Conservation (phyloP, 1,140 invertebrate genomes). For the Latrodectus geometricus region DNA sequence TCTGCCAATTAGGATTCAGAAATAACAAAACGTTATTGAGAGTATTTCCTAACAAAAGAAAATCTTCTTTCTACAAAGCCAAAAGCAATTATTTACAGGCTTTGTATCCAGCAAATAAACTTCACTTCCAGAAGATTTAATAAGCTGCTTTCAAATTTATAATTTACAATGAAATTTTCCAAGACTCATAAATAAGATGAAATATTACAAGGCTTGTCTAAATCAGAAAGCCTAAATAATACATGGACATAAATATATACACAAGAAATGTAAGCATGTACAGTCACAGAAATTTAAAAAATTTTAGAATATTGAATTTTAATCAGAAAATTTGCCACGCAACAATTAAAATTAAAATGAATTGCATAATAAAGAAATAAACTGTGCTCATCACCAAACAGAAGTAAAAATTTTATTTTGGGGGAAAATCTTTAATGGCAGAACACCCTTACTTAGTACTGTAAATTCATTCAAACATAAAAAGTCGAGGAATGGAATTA, state of each 20-base stretch:
- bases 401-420: conserved; percentile 13
- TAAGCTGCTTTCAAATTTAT: conserved; percentile 38
- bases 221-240: conserved; percentile 50
- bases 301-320: too few species aligned
- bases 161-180: conserved; percentile 27
- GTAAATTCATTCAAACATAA: conserved; percentile 10
- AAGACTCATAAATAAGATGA: conserved; percentile 34
- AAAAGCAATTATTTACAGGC: conserved; percentile 59
- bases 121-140: conserved; percentile 7
- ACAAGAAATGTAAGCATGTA: conserved; percentile 37
- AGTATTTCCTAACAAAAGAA: conserved; percentile 17
- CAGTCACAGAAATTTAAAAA: conserved; percentile 9
- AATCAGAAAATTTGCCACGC: background rate
- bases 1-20: conserved; percentile 48
- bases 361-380: conserved; percentile 15
- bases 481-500: conserved; percentile 21
- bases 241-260: conserved; percentile 26
- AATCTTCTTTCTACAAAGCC: conserved; percentile 53
- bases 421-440: conserved; percentile 17
- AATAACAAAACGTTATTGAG: conserved; percentile 29
- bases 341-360: background rate
- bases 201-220: conserved; percentile 49
- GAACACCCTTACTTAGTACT: background rate
- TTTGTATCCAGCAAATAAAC: conserved; percentile 42
- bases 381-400: conserved; percentile 48